These are phyloP conservation scores for Yponomeuta sedellus DNA, from an alignment of 2,888 invertebrate genomes.

Conservation along the genomic window DNA sequence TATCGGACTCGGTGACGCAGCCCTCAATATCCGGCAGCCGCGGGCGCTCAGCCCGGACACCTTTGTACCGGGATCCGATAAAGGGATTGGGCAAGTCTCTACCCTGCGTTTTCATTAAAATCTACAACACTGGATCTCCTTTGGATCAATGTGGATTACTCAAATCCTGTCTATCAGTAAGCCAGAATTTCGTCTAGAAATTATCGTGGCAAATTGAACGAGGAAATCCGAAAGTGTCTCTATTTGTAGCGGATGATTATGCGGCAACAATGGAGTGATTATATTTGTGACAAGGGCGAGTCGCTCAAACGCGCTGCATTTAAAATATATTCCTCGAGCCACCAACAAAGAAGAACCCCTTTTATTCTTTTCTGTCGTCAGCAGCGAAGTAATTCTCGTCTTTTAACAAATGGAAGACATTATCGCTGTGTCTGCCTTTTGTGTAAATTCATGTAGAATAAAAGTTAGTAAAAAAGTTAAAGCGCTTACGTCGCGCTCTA, in stretches of 20 bases:
- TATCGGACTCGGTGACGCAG: conserved; percentile 9
- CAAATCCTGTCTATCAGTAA: neutral
- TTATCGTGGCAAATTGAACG: neutral
- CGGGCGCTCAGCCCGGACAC: conserved; percentile 38
- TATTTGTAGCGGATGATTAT: neutral
- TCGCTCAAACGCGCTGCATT: conserved; percentile 38
- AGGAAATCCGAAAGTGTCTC: neutral
- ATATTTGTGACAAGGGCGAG: conserved; percentile 24
- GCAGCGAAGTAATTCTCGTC: conserved; percentile 60
- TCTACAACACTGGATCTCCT: conserved; percentile 26
- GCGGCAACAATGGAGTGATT: conserved; percentile 42
- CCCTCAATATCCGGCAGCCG: conserved; percentile 38
- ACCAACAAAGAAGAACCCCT: conserved; percentile 58
- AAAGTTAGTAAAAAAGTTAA: conserved; percentile 61
- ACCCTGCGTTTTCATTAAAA: conserved; percentile 28
- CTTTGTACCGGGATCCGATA: conserved; percentile 38
- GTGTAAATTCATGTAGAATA: conserved; percentile 67
- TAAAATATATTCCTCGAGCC: conserved; percentile 58
- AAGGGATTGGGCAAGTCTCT: conserved; percentile 29
- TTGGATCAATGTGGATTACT: conserved; percentile 14
- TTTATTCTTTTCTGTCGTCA: conserved; percentile 64
- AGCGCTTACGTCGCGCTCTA: conserved; percentile 44
- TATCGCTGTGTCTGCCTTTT: conserved; percentile 65
- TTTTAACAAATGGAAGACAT: conserved; percentile 71
- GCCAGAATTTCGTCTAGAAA: neutral